Percentiles rank a stretch among this genome's conserved stretches.
phyloP scores from a whole-genome alignment of 2,113 vertebrate species.

The Ailurus styani region DNA sequence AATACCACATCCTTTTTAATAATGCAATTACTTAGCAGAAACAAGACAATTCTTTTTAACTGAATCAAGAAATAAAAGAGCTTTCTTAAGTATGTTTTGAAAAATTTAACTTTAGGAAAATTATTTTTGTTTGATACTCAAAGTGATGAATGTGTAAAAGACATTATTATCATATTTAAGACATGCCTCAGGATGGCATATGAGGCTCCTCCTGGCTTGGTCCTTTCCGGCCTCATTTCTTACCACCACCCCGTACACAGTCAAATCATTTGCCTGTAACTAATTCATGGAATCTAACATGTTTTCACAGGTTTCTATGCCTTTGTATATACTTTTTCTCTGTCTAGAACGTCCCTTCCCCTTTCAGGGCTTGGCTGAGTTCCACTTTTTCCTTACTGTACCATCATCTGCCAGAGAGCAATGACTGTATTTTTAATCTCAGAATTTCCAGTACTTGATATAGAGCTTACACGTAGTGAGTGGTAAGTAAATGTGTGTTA shows the following conservation, averaged over 20 bases:
- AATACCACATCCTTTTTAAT: neutral
- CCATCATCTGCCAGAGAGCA: neutral
- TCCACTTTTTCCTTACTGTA: neutral
- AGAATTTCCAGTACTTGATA: neutral
- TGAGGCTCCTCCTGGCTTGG: neutral
- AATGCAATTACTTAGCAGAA: constrained; percentile 1
- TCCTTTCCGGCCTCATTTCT: neutral
- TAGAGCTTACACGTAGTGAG: neutral
- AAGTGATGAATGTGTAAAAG: neutral
- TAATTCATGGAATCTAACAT: neutral
- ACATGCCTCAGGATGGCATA: neutral
- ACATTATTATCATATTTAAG: neutral
- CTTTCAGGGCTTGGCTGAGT: neutral
- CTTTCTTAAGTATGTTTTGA: neutral
- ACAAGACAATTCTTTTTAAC: neutral
- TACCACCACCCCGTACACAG: neutral
- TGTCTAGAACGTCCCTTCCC: neutral
- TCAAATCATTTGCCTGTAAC: neutral
- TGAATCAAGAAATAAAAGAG: neutral
- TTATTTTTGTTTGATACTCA: neutral
- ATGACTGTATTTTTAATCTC: neutral
- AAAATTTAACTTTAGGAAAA: neutral
- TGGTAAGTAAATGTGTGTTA: neutral
- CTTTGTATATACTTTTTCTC: neutral
- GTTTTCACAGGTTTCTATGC: neutral